phyloP scores from a whole-genome alignment of 2,888 invertebrate genomes.

The Andrena bicolor region DNA sequence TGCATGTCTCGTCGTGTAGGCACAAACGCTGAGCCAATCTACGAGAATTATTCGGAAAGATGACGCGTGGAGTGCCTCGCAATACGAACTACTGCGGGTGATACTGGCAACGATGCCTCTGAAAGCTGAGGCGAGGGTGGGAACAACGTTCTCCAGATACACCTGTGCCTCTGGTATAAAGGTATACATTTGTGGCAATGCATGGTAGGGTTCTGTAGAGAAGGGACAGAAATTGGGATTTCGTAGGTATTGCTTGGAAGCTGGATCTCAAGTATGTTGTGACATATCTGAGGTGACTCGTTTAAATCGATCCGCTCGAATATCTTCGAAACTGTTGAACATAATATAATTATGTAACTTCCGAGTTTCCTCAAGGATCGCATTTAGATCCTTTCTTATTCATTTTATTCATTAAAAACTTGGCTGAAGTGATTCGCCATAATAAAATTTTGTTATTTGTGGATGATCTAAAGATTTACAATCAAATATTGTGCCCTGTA shows the following conservation, averaged over 20 bases:
- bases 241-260: no score
- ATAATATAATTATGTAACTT: no score
- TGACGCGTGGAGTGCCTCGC: slow-evolving; percentile 69
- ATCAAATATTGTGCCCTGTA: background rate
- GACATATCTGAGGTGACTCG: no score
- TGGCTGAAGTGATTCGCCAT: background rate
- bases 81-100: slow-evolving; percentile 16
- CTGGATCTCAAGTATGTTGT: no score
- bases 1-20: slow-evolving; percentile 26
- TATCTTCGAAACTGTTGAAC: no score
- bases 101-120: background rate
- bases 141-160: background rate
- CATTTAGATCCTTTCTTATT: background rate
- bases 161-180: background rate
- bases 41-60: slow-evolving; percentile 67
- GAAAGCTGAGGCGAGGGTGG: background rate
- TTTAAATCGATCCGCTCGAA: no score
- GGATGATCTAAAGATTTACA: background rate
- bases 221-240: no score
- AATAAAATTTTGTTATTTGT: background rate
- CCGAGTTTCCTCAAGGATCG: no score
- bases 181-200: no score
- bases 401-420: background rate
- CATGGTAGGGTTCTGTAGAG: no score
- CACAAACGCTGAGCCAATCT: slow-evolving; percentile 74